These are phyloP conservation scores for Euphydryas editha DNA, from an alignment of 2,888 invertebrate species.

Conservation along the genomic window DNA sequence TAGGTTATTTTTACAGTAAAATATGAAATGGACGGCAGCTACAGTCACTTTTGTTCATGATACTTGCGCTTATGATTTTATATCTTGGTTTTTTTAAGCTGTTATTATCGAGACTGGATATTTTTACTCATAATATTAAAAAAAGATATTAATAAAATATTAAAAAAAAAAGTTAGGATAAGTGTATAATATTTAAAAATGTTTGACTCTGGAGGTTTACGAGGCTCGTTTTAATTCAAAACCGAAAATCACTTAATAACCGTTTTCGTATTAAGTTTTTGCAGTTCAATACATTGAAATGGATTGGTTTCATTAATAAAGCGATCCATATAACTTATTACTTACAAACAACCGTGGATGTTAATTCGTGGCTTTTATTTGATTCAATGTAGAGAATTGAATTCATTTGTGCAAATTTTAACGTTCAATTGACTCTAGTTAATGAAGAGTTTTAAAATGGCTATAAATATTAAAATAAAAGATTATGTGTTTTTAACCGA, in stretches of 20 bases:
- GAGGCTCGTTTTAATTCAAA: background rate
- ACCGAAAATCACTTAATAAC: background rate
- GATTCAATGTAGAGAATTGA: slow-evolving; percentile 1
- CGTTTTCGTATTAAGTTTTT: background rate
- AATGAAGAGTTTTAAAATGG: background rate
- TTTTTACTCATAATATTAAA: too few relatives aligned
- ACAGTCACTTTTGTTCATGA: too few relatives aligned
- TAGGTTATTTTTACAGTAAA: too few relatives aligned
- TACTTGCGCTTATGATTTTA: too few relatives aligned
- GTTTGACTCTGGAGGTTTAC: background rate
- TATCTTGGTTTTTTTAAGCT: too few relatives aligned
- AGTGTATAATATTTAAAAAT: background rate
- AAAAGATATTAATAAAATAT: too few relatives aligned
- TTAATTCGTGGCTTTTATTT: slow-evolving; percentile 6
- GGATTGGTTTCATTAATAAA: slow-evolving; percentile 31
- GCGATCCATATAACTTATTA: slow-evolving; percentile 24
- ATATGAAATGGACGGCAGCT: too few relatives aligned
- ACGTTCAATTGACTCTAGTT: background rate
- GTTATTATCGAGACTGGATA: too few relatives aligned
- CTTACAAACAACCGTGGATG: slow-evolving; percentile 2
- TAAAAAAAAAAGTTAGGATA: too few relatives aligned
- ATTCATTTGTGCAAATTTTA: slow-evolving; percentile 6
- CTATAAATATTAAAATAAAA: background rate
- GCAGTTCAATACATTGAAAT: slow-evolving; percentile 27
- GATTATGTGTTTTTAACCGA: background rate